Base-by-base conservation (phyloP, 2,113 vertebrate species). In the Cyprinus carpio region DNA sequence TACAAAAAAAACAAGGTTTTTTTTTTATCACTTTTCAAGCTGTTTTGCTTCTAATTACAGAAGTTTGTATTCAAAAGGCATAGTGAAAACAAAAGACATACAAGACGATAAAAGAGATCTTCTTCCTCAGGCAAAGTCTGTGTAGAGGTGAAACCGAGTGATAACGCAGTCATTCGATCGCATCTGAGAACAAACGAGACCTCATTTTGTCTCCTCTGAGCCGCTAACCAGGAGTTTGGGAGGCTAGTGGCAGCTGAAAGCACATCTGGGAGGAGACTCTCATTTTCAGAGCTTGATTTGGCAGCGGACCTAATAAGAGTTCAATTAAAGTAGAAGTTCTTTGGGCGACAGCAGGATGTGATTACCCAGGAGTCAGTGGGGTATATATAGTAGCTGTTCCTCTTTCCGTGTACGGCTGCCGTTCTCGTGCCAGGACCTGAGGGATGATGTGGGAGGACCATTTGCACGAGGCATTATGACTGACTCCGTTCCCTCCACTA, bases 361-460 rank as follows among this genome's bases (percentile, higher is more conserved):
- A 94, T 95, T 95, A 94, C 94, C 94, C 93, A 93, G 89, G 94
- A 94, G 94, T 93, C 92, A 91, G 87, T 72, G 89, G 88, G 90
- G 90, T 95, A 94, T 94, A 93, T 95, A 93, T 93, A 94, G 93
- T 92, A 92, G 88, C 91, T 86, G 77, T 78, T 90, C 89, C 84
- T 91, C 85, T 91, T 92, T 90, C 89, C 88, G 10, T 60, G 1
- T 2, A n/a, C 54, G 84, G 85, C 89, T 91, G 85, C 31, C 0
- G 3, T 67, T 76, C 79, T 81, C 18, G 40, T 81, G 79, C 79
- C 79, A 81, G 88, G 20, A 83, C 91, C 93, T 90, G 9, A 89
- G 87, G 92, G 92, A 92, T 87, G 77, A 65, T 87, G 85, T 31
- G 9, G 65, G 83, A 83, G 87, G 90, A 83, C 86, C 87, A 85